phyloP scores from a whole-genome alignment of 2,888 invertebrate species.

The Cryptocheilus praepositus region DNA sequence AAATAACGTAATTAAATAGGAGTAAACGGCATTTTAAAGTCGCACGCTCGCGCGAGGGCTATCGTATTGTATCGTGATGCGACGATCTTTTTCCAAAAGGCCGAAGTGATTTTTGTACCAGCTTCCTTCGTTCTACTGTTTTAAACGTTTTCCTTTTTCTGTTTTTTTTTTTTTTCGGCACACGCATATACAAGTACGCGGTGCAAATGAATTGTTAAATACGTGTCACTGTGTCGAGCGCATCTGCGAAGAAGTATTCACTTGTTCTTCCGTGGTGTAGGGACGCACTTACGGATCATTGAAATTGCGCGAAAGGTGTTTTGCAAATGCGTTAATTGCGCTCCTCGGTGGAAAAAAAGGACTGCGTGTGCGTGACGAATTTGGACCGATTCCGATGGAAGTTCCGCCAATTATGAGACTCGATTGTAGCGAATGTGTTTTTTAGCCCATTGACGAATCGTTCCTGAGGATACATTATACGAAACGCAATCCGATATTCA shows the following conservation, averaged over 20 bases:
- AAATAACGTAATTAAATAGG: constrained; percentile 57
- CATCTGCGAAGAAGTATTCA: too few species aligned
- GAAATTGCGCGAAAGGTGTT: too few species aligned
- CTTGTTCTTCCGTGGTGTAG: too few species aligned
- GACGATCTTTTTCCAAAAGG: constrained; percentile 43
- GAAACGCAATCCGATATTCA: too few species aligned
- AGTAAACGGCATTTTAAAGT: constrained; percentile 56
- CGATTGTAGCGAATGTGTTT: constrained; percentile 4
- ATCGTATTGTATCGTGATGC: constrained; percentile 37
- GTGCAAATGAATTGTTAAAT: constrained; percentile 24
- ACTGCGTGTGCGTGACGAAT: not conserved
- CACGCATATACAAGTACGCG: constrained; percentile 41
- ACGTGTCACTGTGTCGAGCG: too few species aligned
- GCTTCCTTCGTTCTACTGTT: constrained; percentile 10
- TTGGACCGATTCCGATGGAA: not conserved
- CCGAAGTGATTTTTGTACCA: constrained; percentile 57
- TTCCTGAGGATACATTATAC: constrained; percentile 16
- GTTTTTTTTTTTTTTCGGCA: constrained; percentile 42
- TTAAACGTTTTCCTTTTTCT: too few species aligned
- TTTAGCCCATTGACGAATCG: constrained; percentile 27
- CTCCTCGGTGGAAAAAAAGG: too few species aligned
- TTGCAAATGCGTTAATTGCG: too few species aligned
- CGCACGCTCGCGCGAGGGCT: constrained; percentile 34
- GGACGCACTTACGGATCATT: too few species aligned
- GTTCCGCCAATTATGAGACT: constrained; percentile 1